A percentile compares a stretch with the other conserved stretches of the same genome.
These are phyloP conservation scores for Phalacrocorax pelagicus DNA, from an alignment of 2,113 vertebrate genomes.

Conservation along the genomic window DNA sequence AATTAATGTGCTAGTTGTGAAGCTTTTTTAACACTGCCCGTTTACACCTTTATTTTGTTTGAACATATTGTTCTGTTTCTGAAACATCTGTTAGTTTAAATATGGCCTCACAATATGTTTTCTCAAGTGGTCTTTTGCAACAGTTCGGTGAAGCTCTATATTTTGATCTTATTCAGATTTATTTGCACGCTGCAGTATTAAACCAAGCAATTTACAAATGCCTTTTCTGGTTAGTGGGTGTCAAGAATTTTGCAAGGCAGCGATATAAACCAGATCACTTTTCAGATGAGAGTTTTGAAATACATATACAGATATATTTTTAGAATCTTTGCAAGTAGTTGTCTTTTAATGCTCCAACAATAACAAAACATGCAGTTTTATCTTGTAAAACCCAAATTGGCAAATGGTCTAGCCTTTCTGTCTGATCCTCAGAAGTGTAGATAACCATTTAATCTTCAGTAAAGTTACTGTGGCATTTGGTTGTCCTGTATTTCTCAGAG, in stretches of 20 bases:
- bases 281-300: slow-evolving; percentile 12
- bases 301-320: background rate
- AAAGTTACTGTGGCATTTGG: background rate
- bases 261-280: background rate
- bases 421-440: background rate
- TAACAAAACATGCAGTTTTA: background rate
- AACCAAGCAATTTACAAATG: background rate
- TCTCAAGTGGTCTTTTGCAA: slow-evolving; percentile 50
- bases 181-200: background rate
- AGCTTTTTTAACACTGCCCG: slow-evolving; percentile 26
- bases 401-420: background rate
- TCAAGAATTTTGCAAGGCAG: slow-evolving; percentile 2
- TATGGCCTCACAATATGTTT: slow-evolving; percentile 65
- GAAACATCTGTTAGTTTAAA: slow-evolving; percentile 70
- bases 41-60: slow-evolving; percentile 66
- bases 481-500: background rate
- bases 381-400: background rate
- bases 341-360: background rate
- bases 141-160: background rate
- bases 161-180: slow-evolving; percentile 19
- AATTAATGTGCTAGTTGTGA: slow-evolving; percentile 8
- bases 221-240: background rate
- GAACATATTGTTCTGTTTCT: slow-evolving; percentile 68
- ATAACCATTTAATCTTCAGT: background rate
- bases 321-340: background rate